phyloP scores from a whole-genome alignment of 2,888 invertebrate species.

The Hyppa rectilinea region DNA sequence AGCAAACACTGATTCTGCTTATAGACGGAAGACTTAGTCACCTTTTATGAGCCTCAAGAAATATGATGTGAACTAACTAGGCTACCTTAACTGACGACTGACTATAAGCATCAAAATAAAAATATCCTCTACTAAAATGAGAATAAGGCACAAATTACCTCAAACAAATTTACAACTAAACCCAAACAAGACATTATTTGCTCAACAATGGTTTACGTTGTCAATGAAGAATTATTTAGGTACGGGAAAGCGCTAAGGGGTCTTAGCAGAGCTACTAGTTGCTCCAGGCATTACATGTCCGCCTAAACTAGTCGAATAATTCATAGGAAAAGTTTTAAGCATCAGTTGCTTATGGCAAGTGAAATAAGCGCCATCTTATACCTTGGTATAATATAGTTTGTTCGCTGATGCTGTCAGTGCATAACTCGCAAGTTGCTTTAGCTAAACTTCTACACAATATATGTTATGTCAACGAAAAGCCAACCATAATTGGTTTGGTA shows the following conservation, averaged over 20 bases:
- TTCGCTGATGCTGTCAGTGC: slow-evolving; percentile 16
- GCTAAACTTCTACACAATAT: not conserved
- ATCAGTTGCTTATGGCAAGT: slow-evolving; percentile 19
- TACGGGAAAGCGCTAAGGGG: slow-evolving; percentile 12
- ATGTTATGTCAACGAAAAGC: not conserved
- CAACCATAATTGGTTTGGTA: too few relatives aligned
- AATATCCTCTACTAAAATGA: not conserved
- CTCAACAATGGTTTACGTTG: slow-evolving; percentile 30
- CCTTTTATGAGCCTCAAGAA: not conserved
- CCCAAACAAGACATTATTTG: slow-evolving; percentile 10
- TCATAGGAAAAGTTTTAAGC: slow-evolving; percentile 45
- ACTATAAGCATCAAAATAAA: not conserved
- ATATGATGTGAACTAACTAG: not conserved
- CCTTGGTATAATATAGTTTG: not conserved
- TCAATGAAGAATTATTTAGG: slow-evolving; percentile 46
- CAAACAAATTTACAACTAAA: not conserved
- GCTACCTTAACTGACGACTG: not conserved
- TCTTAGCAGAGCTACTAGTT: slow-evolving; percentile 25
- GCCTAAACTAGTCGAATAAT: slow-evolving; percentile 37
- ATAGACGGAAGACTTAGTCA: not conserved
- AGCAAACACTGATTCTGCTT: not conserved
- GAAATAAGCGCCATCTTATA: not conserved
- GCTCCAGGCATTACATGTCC: slow-evolving; percentile 26
- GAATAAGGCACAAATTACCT: slow-evolving; percentile 3
- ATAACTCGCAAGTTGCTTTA: not conserved